Evolutionary conservation across 2,113 vertebrate species (phyloP).

Genomic region (Otus sunia): DNA sequence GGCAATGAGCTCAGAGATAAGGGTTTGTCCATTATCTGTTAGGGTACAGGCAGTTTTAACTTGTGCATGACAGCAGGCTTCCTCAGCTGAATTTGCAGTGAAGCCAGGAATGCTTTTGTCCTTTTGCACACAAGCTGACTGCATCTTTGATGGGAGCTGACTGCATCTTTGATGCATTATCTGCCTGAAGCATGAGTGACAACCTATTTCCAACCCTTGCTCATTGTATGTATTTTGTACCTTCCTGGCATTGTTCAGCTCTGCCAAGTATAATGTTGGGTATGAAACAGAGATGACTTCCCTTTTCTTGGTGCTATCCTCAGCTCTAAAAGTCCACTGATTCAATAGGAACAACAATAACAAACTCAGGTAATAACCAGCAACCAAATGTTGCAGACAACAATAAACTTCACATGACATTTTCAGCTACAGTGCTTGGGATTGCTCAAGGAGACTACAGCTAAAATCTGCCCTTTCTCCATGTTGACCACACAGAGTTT

Average conservation of each 20-base stretch:
- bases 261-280: not conserved
- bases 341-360: not conserved
- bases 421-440: not conserved
- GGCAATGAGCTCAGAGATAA: not conserved
- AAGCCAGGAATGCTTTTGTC: not conserved
- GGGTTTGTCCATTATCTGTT: not conserved
- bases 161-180: not conserved
- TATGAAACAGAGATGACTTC: not conserved
- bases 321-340: not conserved
- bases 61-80: not conserved
- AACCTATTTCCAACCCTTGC: not conserved
- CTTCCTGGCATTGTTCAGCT: not conserved
- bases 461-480: not conserved
- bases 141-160: not conserved
- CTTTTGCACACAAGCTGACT: not conserved
- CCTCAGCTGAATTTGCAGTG: not conserved
- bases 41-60: not conserved
- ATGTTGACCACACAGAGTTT: accelerated
- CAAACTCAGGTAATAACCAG: not conserved
- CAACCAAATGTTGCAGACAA: not conserved
- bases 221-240: accelerated
- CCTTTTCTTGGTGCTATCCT: not conserved
- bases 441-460: not conserved
- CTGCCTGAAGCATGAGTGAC: not conserved
- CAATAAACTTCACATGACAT: not conserved